A percentile compares a stretch with the other conserved stretches of the same genome.
Evolutionary conservation across 2,888 invertebrate genomes (phyloP).

Genomic region (Chalcosyrphus nemorum): DNA sequence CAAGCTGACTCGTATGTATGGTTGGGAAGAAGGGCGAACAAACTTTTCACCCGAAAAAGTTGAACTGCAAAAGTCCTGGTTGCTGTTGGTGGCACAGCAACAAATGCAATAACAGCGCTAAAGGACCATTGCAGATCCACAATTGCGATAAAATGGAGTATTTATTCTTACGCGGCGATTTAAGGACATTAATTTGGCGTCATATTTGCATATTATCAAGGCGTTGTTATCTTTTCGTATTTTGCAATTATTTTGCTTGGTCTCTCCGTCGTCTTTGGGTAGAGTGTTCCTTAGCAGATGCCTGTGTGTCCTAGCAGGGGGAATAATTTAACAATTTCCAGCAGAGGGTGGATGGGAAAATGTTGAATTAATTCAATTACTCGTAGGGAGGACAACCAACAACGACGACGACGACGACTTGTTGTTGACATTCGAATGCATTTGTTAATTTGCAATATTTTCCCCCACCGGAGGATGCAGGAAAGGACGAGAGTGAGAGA

Average conservation of each 20-base stretch:
- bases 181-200: conserved; percentile 71
- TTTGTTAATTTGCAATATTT: conserved; percentile 66
- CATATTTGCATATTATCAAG: conserved; percentile 72
- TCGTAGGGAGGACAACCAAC: conserved; percentile 12
- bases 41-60: conserved; percentile 21
- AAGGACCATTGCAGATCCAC: conserved; percentile 35
- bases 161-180: conserved; percentile 68
- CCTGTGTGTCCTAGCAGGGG: not conserved
- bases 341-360: conserved; percentile 7
- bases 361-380: conserved; percentile 68
- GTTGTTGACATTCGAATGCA: conserved; percentile 61
- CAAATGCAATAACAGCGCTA: not conserved
- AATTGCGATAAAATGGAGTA: conserved; percentile 71
- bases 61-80: not conserved
- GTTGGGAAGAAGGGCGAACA: not conserved
- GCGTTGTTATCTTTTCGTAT: conserved; percentile 62
- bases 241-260: conserved; percentile 66
- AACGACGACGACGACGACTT: conserved; percentile 17
- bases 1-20: not conserved
- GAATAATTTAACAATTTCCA: conserved; percentile 24
- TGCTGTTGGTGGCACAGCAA: not conserved
- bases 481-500: not conserved
- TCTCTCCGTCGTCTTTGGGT: not conserved
- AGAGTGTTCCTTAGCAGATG: conserved; percentile 12
- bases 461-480: not conserved